These are phyloP conservation scores for Caenorhabditis wallacei DNA, from an alignment of 2,888 invertebrate species.

Conservation along the genomic window DNA sequence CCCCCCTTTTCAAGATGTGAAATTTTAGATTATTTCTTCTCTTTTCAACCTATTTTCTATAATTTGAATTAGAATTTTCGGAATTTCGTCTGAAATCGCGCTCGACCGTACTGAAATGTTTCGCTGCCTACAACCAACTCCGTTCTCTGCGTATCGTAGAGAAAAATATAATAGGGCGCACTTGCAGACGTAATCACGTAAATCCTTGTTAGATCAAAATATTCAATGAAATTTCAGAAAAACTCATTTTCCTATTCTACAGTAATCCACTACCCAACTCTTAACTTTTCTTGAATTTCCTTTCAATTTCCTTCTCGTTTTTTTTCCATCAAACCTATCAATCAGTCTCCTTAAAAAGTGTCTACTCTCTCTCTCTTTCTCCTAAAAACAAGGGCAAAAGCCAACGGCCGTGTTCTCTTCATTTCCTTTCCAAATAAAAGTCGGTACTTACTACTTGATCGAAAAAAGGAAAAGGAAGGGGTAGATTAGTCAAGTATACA, in stretches of 20 bases:
- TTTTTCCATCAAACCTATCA: slow-evolving; percentile 23
- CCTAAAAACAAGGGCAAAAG: slow-evolving; percentile 21
- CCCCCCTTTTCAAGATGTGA: slow-evolving; percentile 35
- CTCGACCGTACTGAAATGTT: no score
- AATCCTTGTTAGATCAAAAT: no score
- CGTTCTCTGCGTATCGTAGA: no score
- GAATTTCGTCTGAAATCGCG: no score
- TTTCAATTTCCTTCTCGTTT: slow-evolving; percentile 34
- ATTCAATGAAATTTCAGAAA: no score
- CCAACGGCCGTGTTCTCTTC: not conserved
- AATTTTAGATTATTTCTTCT: slow-evolving; percentile 15
- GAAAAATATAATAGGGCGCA: no score
- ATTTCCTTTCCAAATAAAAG: slow-evolving; percentile 28
- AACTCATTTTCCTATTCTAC: no score
- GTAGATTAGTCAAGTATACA: slow-evolving; percentile 48
- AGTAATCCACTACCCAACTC: not conserved
- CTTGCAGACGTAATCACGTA: no score
- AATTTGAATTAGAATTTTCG: not conserved
- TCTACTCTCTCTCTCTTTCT: slow-evolving; percentile 6
- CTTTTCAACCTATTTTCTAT: not conserved
- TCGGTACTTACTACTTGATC: slow-evolving; percentile 20
- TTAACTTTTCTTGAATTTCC: slow-evolving; percentile 12
- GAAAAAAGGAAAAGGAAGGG: slow-evolving; percentile 20
- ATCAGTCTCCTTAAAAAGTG: slow-evolving; percentile 26
- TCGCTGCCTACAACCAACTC: no score